Percentiles rank a stretch among this genome's conserved stretches.
phyloP scores from a whole-genome alignment of 1,140 invertebrate species.

The Druon quercuslanigerum region DNA sequence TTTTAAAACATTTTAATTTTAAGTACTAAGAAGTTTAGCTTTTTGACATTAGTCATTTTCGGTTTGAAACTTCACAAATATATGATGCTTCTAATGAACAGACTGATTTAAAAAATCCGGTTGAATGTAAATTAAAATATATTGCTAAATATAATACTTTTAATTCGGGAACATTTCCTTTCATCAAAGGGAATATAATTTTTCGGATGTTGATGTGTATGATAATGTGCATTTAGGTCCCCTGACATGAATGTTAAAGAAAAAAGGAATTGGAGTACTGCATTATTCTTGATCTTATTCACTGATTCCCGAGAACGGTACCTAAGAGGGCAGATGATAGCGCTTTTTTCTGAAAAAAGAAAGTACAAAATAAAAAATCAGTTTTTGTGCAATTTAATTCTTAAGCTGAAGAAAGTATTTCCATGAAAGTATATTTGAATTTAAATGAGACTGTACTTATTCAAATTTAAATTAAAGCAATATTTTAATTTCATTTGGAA shows the following conservation, averaged over 20 bases:
- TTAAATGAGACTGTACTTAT: slow-evolving; percentile 31
- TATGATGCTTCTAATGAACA: too few species aligned
- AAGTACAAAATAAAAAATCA: slow-evolving; percentile 40
- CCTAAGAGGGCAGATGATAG: slow-evolving; percentile 60
- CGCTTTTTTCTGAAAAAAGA: slow-evolving; percentile 40
- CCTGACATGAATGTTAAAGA: not conserved
- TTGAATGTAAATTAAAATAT: too few species aligned
- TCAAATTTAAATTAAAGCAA: slow-evolving; percentile 40
- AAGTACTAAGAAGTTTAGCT: too few species aligned
- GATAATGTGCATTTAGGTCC: too few species aligned
- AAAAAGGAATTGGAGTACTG: not conserved
- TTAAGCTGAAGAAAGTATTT: slow-evolving; percentile 9
- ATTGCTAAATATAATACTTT: too few species aligned
- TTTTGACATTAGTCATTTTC: too few species aligned
- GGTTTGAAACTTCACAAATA: too few species aligned
- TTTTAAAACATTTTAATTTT: too few species aligned
- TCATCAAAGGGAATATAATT: too few species aligned
- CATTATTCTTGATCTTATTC: not conserved
- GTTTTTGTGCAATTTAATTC: slow-evolving; percentile 35
- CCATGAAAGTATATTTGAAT: slow-evolving; percentile 32
- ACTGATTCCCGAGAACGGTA: slow-evolving; percentile 44
- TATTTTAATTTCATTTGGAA: slow-evolving; percentile 30
- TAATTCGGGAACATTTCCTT: too few species aligned
- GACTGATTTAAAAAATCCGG: too few species aligned
- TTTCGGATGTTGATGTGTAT: too few species aligned